Evolutionary conservation across 2,888 invertebrate species (phyloP).

Genomic region (Cryptophagus acutangulus): DNA sequence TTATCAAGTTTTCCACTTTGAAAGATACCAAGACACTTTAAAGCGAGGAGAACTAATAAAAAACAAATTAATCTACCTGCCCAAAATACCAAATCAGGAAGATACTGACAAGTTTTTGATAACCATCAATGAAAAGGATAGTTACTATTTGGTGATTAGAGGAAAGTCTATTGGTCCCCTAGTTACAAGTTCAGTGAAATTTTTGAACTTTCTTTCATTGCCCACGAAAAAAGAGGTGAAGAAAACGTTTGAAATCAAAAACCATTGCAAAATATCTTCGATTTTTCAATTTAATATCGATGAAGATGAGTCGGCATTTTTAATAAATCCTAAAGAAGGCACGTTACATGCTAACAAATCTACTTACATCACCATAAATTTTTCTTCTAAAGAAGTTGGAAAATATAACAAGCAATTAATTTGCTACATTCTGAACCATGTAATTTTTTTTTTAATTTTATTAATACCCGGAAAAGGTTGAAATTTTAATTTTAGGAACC

Average conservation of each 20-base stretch:
- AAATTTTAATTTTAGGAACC: slow-evolving; percentile 35
- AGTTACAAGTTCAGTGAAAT: slow-evolving; percentile 21
- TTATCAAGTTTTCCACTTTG: too few relatives aligned
- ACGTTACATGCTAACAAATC: slow-evolving; percentile 33
- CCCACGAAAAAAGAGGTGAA: slow-evolving; percentile 12
- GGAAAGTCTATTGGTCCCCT: slow-evolving; percentile 34
- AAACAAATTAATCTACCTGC: slow-evolving; percentile 42
- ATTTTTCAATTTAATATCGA: slow-evolving; percentile 42
- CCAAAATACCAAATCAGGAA: slow-evolving; percentile 33
- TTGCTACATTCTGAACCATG: slow-evolving; percentile 44
- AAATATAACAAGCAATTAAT: slow-evolving; percentile 37
- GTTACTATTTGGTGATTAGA: slow-evolving; percentile 24
- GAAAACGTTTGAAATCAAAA: slow-evolving; percentile 40
- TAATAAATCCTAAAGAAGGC: slow-evolving; percentile 39
- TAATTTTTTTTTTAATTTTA: slow-evolving; percentile 27
- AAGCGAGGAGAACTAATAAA: too few relatives aligned
- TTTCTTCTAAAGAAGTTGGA: slow-evolving; percentile 35
- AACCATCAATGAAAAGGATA: background rate
- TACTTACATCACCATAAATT: slow-evolving; percentile 38
- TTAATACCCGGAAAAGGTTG: too few relatives aligned
- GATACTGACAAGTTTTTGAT: slow-evolving; percentile 43
- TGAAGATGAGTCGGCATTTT: slow-evolving; percentile 32
- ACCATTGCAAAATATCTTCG: slow-evolving; percentile 37
- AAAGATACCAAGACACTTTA: too few relatives aligned
- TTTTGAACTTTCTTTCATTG: slow-evolving; percentile 20